phyloP scores from a whole-genome alignment of 2,888 invertebrate genomes.

The Xanthorhoe spadicearia region DNA sequence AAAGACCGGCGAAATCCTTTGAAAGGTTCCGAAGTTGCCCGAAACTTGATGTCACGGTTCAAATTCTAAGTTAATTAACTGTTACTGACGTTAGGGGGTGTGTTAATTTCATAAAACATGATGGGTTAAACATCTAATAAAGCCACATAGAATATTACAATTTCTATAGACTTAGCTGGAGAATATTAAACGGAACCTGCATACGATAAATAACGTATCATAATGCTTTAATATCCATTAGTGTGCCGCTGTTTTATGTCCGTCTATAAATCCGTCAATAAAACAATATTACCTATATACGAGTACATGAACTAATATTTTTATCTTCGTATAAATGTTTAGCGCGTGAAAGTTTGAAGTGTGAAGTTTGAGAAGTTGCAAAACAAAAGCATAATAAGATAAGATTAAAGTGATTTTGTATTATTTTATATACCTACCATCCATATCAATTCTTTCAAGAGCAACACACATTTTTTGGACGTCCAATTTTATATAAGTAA shows the following conservation, averaged over 20 bases:
- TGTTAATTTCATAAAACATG: slow-evolving; percentile 56
- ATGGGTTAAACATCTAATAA: slow-evolving; percentile 41
- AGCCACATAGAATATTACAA: neutral
- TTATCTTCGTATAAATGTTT: too few species aligned
- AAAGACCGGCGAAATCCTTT: slow-evolving; percentile 61
- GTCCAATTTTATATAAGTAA: neutral
- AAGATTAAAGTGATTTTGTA: too few species aligned
- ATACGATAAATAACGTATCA: neutral
- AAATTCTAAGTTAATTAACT: slow-evolving; percentile 69
- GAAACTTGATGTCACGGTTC: slow-evolving; percentile 64
- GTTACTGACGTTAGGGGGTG: slow-evolving; percentile 47
- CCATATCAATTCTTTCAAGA: too few species aligned
- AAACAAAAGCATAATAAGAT: too few species aligned
- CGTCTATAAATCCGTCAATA: neutral
- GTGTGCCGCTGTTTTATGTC: neutral
- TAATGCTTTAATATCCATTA: neutral
- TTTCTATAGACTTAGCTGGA: neutral
- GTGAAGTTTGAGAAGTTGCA: too few species aligned
- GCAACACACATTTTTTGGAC: neutral
- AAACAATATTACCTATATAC: neutral
- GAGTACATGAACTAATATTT: too few species aligned
- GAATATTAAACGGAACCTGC: neutral
- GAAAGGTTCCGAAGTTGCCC: slow-evolving; percentile 62
- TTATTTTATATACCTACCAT: too few species aligned
- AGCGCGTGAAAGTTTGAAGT: too few species aligned